A percentile compares a stretch with the other conserved stretches of the same genome.
phyloP scores from a whole-genome alignment of 2,888 invertebrate species.

The Cosmia trapezina region DNA sequence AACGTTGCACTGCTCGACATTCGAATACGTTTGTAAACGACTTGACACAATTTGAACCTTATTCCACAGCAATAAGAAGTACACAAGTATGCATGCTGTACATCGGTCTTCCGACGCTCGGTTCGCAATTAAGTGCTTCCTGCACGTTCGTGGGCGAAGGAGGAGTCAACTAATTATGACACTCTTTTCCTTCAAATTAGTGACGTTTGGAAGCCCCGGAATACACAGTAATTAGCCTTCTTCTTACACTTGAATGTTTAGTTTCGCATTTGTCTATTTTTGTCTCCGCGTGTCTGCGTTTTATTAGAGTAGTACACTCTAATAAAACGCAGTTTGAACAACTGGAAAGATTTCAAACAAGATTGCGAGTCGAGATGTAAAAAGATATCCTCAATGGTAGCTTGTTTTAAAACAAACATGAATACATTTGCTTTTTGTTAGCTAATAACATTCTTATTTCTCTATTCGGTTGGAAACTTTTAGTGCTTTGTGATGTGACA shows the following conservation, averaged over 20 bases:
- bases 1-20: conserved; percentile 60
- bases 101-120: conserved; percentile 63
- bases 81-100: conserved; percentile 32
- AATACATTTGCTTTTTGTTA: conserved; percentile 31
- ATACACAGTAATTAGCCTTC: conserved; percentile 60
- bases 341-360: conserved; percentile 44
- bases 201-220: conserved; percentile 57
- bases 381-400: conserved; percentile 26
- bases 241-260: conserved; percentile 42
- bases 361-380: conserved; percentile 31
- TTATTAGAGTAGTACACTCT: too few relatives aligned
- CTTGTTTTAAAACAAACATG: conserved; percentile 44
- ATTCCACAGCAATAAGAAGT: conserved; percentile 49
- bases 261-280: conserved; percentile 25
- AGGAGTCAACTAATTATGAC: conserved; percentile 78
- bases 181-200: conserved; percentile 71
- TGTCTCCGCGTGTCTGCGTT: too few relatives aligned
- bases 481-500: conserved; percentile 4
- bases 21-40: conserved; percentile 23
- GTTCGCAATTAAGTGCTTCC: conserved; percentile 79
- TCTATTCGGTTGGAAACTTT: conserved; percentile 29
- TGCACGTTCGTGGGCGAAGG: conserved; percentile 71
- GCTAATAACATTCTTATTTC: conserved; percentile 42
- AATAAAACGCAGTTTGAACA: conserved; percentile 26
- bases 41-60: conserved; percentile 62